Conservation (phyloP, 1,140 invertebrate species). For the Conus ventricosus region DNA sequence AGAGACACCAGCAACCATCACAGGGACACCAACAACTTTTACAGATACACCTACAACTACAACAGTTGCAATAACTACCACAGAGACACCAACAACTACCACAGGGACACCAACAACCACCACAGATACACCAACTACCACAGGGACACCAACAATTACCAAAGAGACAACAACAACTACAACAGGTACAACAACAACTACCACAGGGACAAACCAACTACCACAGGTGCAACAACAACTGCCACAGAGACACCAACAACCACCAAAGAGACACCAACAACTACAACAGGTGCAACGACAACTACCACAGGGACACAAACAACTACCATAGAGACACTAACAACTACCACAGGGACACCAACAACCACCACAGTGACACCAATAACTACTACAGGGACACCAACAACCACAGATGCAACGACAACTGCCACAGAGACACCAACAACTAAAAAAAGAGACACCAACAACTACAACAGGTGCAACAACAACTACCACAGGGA, state of each 20-base stretch:
- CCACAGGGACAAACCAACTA: slow-evolving; percentile 6
- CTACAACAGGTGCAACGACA: not conserved
- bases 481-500: not conserved
- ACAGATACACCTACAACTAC: not conserved
- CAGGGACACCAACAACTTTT: slow-evolving; percentile 4
- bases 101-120: not conserved
- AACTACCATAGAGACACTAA: not conserved
- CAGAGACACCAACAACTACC: not conserved
- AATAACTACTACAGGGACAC: not conserved
- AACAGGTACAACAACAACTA: not conserved
- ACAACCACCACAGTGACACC: not conserved
- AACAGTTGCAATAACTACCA: not conserved
- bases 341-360: slow-evolving; percentile 2
- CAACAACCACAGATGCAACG: slow-evolving; percentile 30
- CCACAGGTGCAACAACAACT: slow-evolving; percentile 12
- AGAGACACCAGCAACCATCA: slow-evolving; percentile 13
- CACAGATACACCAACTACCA: not conserved
- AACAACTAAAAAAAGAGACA: no score
- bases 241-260: slow-evolving; percentile 10
- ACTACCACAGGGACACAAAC: not conserved
- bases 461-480: slow-evolving; percentile 16
- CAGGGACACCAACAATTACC: not conserved
- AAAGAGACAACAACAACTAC: not conserved
- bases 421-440: not conserved
- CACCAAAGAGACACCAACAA: not conserved